These are phyloP conservation scores for Mus pahari DNA, from an alignment of 2,113 vertebrate species.

Conservation along the genomic window DNA sequence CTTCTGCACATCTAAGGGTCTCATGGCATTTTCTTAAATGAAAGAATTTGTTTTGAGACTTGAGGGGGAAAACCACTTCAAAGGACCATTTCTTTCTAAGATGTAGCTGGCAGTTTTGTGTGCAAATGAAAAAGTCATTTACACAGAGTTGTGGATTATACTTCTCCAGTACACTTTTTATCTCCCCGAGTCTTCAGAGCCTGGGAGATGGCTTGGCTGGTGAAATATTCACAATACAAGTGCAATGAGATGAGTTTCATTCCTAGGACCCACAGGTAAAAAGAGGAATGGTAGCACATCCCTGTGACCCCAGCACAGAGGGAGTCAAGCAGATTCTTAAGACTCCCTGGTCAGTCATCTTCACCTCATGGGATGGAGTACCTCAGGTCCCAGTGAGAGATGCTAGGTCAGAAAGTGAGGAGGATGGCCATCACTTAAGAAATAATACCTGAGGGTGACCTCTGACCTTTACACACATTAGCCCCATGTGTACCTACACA, in stretches of 20 bases:
- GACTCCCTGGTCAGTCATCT: background rate
- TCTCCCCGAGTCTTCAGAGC: background rate
- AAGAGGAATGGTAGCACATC: background rate
- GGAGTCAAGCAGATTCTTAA: background rate
- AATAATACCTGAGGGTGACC: background rate
- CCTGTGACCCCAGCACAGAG: background rate
- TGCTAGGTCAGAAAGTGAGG: background rate
- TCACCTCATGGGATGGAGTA: background rate
- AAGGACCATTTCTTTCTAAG: conserved; percentile 9
- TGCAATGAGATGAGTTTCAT: background rate
- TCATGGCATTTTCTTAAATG: background rate
- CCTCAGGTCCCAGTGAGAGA: background rate
- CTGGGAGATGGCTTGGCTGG: too few relatives aligned
- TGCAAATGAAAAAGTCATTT: background rate
- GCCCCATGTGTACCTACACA: background rate
- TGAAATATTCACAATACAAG: background rate
- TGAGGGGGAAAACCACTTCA: conserved; percentile 44
- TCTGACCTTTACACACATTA: too few relatives aligned
- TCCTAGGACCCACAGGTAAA: background rate
- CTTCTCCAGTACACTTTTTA: background rate
- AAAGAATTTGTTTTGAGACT: background rate
- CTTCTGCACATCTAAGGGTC: background rate
- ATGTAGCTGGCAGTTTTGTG: background rate
- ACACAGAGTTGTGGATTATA: background rate
- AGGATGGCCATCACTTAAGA: background rate